Evolutionary conservation across 2,113 vertebrate genomes (phyloP), one percentile per base, ranked within the genome.

Genomic region (Rhinoderma darwinii): DNA sequence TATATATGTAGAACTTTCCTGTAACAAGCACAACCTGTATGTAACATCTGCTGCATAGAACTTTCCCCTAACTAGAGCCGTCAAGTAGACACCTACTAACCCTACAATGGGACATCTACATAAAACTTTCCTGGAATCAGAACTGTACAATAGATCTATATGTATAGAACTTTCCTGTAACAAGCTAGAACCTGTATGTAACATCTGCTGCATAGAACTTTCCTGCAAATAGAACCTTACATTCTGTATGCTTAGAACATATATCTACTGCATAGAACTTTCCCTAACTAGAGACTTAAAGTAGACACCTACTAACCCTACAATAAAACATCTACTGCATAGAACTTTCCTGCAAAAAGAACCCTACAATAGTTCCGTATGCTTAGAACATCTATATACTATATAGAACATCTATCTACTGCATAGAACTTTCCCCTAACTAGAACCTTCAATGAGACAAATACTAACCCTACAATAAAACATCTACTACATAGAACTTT

Each of bases 11-110:
- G 3, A 61, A 61, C 56, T 11, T n/a, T 61, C 56, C 22, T 61
- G n/a, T n/a, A n/a, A 1, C 25, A 9, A 61, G 56, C 25, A 27
- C 9, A n/a, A 27, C 2, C 25, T 47, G 5, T 8, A 47, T 47
- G 4, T 47, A 47, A 88, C 88, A 51, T 78, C 89, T 32, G n/a
- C 22, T 81, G 25, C 20, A 17, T 9, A n/a, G 22, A 25, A 63
- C 59, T n/a, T 25, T 39, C 32, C 18, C 2, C 32, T 35, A 75
- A 75, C 12, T 20, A 20, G 0, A 32, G 5, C 41, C 15, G n/a
- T n/a, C n/a, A n/a, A n/a, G n/a, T n/a, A n/a, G n/a, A n/a, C n/a
- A n/a, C n/a, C n/a, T n/a, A n/a, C n/a, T n/a, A n/a, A n/a, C n/a
- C n/a, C n/a, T n/a, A n/a, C n/a, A n/a, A n/a, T n/a, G n/a, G n/a